phyloP scores from a whole-genome alignment of 2,113 vertebrate genomes.

The Toxotes jaculatrix region DNA sequence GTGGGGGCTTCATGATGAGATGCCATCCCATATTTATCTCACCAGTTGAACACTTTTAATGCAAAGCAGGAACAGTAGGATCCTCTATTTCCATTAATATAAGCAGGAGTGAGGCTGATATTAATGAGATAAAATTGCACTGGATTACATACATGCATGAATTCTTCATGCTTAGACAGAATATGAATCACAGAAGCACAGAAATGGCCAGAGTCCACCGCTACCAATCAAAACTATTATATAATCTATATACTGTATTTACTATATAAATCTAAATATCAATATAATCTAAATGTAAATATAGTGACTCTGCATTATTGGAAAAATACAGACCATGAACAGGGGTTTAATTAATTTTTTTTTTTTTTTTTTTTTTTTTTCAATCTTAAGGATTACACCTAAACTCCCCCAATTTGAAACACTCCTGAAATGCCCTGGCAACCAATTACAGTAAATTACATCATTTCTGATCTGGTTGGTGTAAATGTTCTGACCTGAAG shows the following conservation, averaged over 20 bases:
- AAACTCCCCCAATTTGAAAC: not conserved
- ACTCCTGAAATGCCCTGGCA: not conserved
- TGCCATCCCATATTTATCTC: not conserved
- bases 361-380: not conserved
- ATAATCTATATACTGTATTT: too few relatives aligned
- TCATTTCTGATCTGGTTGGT: slow-evolving; percentile 14
- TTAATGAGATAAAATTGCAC: not conserved
- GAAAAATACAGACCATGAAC: not conserved
- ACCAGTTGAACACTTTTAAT: slow-evolving; percentile 15
- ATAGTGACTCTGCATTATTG: not conserved
- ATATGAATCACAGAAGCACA: too few relatives aligned
- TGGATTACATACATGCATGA: not conserved
- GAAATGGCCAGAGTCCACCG: not conserved
- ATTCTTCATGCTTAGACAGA: slow-evolving; percentile 2
- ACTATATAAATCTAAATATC: too few relatives aligned
- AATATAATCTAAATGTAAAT: not conserved
- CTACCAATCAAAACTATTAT: not conserved
- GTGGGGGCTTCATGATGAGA: not conserved
- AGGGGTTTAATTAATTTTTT: not conserved
- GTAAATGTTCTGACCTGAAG: slow-evolving; percentile 16
- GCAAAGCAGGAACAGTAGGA: slow-evolving; percentile 6
- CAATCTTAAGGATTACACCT: not conserved
- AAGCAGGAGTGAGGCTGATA: not conserved
- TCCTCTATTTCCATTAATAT: slow-evolving; percentile 22
- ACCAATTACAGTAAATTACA: not conserved